Base-by-base conservation (phyloP, 2,888 invertebrate species). In the Mamestra brassicae region DNA sequence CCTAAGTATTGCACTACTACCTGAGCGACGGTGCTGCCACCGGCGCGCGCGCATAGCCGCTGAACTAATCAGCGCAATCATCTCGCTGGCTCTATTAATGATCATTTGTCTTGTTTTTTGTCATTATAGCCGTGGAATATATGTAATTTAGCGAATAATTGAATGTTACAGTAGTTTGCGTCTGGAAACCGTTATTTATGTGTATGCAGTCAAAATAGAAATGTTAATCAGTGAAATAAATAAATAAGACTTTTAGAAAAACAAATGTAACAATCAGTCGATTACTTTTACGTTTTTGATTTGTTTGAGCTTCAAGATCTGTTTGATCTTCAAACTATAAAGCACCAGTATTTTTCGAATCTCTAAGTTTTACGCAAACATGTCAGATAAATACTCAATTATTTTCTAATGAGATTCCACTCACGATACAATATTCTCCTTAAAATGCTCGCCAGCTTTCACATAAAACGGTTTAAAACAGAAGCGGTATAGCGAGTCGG, bases 401-500 rank as follows among this genome's bases (percentile, higher is more conserved):
- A 15, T 34, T 26, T 63, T 76, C 1, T 50, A 58, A 54, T 54
- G 8, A 64, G 11, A 64, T 64, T 66, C 34, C 3, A 45, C 15
- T 36, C 36, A 67, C 52, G 61, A 5, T 55, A 36, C 64, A 74
- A 76, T 62, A 87, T 87, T 73, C 87, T 79, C 85, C 85, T 87
- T 85, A 85, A 85, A 82, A 80, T 78, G 58, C 45, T 8, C 64
- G 63, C 78, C 68, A 72, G 80, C 78, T 85, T 85, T 85, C 85
- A 80, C 78, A 83, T 82, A 74, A 76, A 82, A 82, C 81, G 74
- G 76, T 76, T 79, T 74, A 75, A 81, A 81, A 81, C 85, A 85
- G 88, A 86, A 90, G 88, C 89, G 86, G 89, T 91, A 92, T 92
- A 91, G 92, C 92, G 63, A 92, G 93, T 92, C 91, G 87, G 76